Conservation (phyloP, 2,888 invertebrate genomes). For the Calliphora vomitoria region DNA sequence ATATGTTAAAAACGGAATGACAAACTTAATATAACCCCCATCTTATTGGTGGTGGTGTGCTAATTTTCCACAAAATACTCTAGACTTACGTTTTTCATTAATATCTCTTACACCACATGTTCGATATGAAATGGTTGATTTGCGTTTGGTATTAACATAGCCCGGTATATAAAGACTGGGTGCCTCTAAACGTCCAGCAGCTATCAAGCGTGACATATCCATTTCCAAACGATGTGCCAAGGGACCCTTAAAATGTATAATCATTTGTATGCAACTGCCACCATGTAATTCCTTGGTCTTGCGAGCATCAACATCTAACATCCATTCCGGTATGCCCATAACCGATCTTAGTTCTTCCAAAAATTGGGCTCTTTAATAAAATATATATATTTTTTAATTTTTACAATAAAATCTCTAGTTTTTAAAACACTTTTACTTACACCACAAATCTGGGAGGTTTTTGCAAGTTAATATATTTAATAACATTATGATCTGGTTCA, state of each 20-base stretch:
- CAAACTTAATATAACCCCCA: too few species aligned
- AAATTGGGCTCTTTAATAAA: constrained; percentile 89
- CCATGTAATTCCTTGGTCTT: constrained; percentile 91
- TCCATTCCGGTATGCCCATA: constrained; percentile 95
- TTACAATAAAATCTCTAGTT: not conserved
- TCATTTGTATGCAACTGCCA: constrained; percentile 92
- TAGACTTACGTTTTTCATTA: constrained; percentile 87
- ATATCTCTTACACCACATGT: constrained; percentile 91
- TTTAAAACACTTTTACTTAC: constrained; percentile 85
- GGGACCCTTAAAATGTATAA: constrained; percentile 94
- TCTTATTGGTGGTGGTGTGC: too few species aligned
- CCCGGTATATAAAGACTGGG: constrained; percentile 93
- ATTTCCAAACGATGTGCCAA: constrained; percentile 91
- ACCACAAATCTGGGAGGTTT: constrained; percentile 94
- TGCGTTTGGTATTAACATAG: constrained; percentile 89
- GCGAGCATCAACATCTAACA: constrained; percentile 93
- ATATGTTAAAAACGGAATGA: too few species aligned
- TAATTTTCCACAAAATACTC: too few species aligned
- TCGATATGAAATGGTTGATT: constrained; percentile 89
- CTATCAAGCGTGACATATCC: constrained; percentile 90
- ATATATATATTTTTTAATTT: not conserved
- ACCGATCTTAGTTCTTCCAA: constrained; percentile 91
- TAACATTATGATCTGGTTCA: constrained; percentile 94
- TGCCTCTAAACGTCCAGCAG: constrained; percentile 89
- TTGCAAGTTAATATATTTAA: constrained; percentile 94